These are phyloP conservation scores for Lithophane semibrunnea DNA, from an alignment of 2,888 invertebrate species.

Conservation along the genomic window DNA sequence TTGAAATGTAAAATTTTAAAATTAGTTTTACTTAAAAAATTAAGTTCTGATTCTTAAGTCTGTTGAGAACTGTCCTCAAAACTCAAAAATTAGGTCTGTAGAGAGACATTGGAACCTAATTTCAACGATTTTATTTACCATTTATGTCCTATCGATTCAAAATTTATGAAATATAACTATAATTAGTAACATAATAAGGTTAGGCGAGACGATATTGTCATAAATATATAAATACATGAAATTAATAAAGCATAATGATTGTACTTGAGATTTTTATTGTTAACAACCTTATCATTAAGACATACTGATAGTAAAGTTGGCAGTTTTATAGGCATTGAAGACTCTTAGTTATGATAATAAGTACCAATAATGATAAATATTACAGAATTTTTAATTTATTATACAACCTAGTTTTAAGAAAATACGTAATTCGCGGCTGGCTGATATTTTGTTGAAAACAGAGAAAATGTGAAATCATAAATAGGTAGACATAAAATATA, in stretches of 20 bases:
- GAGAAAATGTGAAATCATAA: background rate
- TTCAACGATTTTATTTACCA: constrained; percentile 87
- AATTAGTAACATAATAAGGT: constrained; percentile 90
- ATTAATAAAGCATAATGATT: constrained; percentile 91
- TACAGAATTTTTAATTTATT: background rate
- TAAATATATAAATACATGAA: constrained; percentile 91
- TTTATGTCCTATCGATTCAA: constrained; percentile 90
- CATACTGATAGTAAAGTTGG: constrained; percentile 5
- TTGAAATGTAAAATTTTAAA: constrained; percentile 81
- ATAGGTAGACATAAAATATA: background rate
- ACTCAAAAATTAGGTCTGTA: constrained; percentile 82
- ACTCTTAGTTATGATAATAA: background rate
- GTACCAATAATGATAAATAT: background rate
- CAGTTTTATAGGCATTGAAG: background rate
- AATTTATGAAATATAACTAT: constrained; percentile 90
- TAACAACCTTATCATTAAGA: constrained; percentile 41
- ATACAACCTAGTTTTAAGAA: constrained; percentile 2
- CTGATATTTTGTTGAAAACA: background rate
- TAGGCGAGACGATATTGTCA: constrained; percentile 91
- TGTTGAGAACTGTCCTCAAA: constrained; percentile 81
- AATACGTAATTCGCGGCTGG: background rate
- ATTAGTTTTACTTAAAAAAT: constrained; percentile 82
- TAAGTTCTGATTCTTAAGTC: constrained; percentile 85
- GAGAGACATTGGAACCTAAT: constrained; percentile 82
- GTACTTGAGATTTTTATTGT: constrained; percentile 87